phyloP scores from a whole-genome alignment of 2,888 invertebrate species.

The Eledona agricola region DNA sequence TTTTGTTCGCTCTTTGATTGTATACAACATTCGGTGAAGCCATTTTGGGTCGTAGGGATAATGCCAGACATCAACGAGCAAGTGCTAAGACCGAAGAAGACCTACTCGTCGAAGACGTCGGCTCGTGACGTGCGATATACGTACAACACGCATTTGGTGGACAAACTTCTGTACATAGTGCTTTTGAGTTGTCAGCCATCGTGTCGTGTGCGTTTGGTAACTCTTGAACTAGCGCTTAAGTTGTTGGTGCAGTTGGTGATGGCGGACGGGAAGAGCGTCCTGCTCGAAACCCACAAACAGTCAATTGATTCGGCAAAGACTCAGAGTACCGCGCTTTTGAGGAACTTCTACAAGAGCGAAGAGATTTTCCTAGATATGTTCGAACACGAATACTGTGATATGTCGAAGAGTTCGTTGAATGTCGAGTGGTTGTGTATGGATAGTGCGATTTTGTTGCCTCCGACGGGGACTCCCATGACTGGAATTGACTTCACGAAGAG shows the following conservation, averaged over 20 bases:
- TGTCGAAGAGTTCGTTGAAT: conserved; percentile 85
- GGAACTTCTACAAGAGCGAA: conserved; percentile 96
- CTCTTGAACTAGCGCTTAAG: conserved; percentile 87
- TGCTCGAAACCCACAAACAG: conserved; percentile 74
- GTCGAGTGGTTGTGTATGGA: conserved; percentile 98
- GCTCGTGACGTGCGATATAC: conserved; percentile 62
- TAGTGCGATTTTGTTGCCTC: conserved; percentile 91
- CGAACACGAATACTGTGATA: conserved; percentile 96
- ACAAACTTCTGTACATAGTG: conserved; percentile 84
- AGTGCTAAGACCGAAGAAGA: conserved; percentile 71
- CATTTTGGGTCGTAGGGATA: no score
- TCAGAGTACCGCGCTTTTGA: conserved; percentile 83
- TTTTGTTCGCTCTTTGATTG: no score
- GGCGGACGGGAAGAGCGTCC: conserved; percentile 67
- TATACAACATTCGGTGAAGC: no score
- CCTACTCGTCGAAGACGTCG: conserved; percentile 51
- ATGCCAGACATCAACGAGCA: conserved; percentile 83
- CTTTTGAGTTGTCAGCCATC: conserved; percentile 88
- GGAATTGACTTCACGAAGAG: conserved; percentile 94
- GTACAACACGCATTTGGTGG: conserved; percentile 85
- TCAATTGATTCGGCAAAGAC: conserved; percentile 77
- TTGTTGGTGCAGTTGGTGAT: conserved; percentile 76
- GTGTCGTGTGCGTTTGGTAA: conserved; percentile 89
- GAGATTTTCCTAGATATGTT: conserved; percentile 99
- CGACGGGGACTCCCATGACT: conserved; percentile 94